Base-by-base conservation (phyloP, 2,888 invertebrate species). In the Bruchidius siliquastri region DNA sequence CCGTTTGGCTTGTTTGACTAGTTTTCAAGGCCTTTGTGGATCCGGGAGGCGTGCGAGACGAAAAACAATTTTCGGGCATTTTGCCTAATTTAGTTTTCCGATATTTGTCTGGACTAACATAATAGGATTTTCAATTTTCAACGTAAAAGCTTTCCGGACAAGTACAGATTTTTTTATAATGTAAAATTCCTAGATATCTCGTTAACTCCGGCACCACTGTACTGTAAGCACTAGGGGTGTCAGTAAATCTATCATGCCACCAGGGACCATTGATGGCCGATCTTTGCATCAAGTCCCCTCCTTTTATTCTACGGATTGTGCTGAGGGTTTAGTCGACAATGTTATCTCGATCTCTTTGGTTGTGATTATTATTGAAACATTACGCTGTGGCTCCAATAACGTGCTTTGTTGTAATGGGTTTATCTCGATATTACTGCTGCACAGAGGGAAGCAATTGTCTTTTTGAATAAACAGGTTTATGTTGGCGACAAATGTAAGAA, bases 281-380 rank as follows among this genome's bases (percentile, higher is more conserved):
- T 49, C 49, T 49, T 49, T 49, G 49, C 49, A 49, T 49, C 10
- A 49, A 49, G 49, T 49, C 49, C 49, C 49, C 49, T 49, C 49
- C 49, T 49, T 30, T 30, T 49, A 49, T 49, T 49, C 18, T 49
- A 18, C 49, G 6, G 49, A 49, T 13, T 49, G 49, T 73, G 73
- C 71, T 71, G 72, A 49, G 49, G 49, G 49, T 49, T 49, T 49
- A 49, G 49, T 70, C 69, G 74, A 81, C 80, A 81, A 80, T 81
- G 79, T 78, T 81, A 81, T 81, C 81, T 79, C 72, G 80, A 81
- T 81, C 76, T 79, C 79, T 79, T 79, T 76, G 76, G 76, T 75
- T 71, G 10, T 49, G 79, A 79, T 80, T 79, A 79, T 78, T 78
- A 78, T 79, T 79, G 79, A 80, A 81, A 81, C 79, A 79, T 79